These are phyloP conservation scores for Nothocercus nigrocapillus DNA, from an alignment of 2,113 vertebrate genomes.

Conservation along the genomic window DNA sequence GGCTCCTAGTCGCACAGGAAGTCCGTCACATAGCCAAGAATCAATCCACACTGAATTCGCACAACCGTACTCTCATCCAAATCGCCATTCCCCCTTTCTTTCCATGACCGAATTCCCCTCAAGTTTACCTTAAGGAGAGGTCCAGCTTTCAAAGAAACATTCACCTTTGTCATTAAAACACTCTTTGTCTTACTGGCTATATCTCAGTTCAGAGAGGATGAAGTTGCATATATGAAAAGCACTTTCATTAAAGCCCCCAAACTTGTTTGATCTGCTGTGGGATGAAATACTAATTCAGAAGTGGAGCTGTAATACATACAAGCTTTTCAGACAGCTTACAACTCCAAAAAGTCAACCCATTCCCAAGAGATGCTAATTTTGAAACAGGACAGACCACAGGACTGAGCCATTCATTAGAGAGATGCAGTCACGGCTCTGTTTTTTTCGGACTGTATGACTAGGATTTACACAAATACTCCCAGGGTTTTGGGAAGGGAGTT, in stretches of 20 bases:
- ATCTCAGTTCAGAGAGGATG: not conserved
- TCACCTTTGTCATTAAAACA: not conserved
- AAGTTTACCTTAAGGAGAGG: not conserved
- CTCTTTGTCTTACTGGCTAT: not conserved
- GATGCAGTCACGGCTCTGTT: not conserved
- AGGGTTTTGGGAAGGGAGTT: not conserved
- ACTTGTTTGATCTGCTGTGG: slow-evolving; percentile 22
- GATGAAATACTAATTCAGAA: slow-evolving; percentile 21
- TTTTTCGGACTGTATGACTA: slow-evolving; percentile 37
- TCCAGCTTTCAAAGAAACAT: slow-evolving; percentile 29
- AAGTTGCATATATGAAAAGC: slow-evolving; percentile 9
- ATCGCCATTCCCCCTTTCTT: not conserved
- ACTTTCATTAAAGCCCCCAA: slow-evolving; percentile 26
- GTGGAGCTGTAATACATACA: slow-evolving; percentile 14
- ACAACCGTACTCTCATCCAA: not conserved
- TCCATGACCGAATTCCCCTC: not conserved
- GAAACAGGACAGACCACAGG: slow-evolving; percentile 45
- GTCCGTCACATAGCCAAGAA: not conserved
- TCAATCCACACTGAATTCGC: not conserved
- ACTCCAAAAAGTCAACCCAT: not conserved
- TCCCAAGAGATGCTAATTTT: slow-evolving; percentile 51
- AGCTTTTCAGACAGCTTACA: slow-evolving; percentile 30
- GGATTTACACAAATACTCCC: slow-evolving; percentile 34
- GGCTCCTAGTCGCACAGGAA: not conserved
- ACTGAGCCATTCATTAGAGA: slow-evolving; percentile 31